A percentile compares a stretch with the other conserved stretches of the same genome.
Conservation (phyloP, 2,113 vertebrate genomes). For the Leptobrachium ailaonicum region DNA sequence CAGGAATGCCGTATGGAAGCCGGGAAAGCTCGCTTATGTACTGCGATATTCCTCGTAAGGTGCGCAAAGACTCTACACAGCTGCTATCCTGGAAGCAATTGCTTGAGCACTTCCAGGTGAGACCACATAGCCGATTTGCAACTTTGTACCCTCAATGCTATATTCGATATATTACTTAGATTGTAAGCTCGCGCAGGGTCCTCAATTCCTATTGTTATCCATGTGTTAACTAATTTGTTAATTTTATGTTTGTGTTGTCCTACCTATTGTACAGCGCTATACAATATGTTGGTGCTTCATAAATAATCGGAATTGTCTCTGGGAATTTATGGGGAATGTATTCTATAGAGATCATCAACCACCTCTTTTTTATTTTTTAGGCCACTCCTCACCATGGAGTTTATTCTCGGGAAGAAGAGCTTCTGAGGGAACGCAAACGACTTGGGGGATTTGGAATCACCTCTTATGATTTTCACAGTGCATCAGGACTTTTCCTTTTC, state of each 20-base stretch:
- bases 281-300: no score
- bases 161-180: no score
- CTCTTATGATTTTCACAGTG: conserved; percentile 91
- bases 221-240: no score
- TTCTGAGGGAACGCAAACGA: conserved; percentile 89
- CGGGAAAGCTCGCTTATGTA: conserved; percentile 95
- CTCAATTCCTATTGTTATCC: no score
- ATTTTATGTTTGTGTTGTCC: no score
- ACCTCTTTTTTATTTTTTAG: conserved; percentile 57
- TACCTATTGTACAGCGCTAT: no score
- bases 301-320: background rate
- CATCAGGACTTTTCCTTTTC: conserved; percentile 94
- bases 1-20: conserved; percentile 96
- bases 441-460: conserved; percentile 95
- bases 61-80: conserved; percentile 88
- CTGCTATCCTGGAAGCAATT: conserved; percentile 98
- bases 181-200: no score
- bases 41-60: conserved; percentile 95
- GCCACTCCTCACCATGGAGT: conserved; percentile 92
- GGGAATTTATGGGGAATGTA: background rate
- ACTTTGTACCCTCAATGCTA: no score
- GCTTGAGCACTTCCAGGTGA: conserved; percentile 97
- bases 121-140: background rate
- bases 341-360: background rate
- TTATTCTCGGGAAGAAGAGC: conserved; percentile 93